Evolutionary conservation across 2,888 invertebrate species (phyloP), one percentile per base, ranked within the genome.

Genomic region (Nephrotoma flavescens): DNA sequence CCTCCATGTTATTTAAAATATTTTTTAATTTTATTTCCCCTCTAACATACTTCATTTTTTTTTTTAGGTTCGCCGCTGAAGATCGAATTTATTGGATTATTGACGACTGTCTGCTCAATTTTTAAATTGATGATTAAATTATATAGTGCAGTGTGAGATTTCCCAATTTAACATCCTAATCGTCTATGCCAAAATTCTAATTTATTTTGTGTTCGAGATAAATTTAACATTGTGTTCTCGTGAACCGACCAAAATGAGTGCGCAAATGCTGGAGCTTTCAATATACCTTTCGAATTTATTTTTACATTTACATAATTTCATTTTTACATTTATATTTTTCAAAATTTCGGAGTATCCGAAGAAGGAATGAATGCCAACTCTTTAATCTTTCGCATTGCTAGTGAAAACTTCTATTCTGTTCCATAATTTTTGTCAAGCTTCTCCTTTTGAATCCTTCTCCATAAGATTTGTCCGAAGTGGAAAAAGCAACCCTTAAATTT

Each of bases 201-300:
- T 85, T 86, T 87, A 15, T 87, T 87, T 47, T 87, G 87, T 7
- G 87, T 87, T 19, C 87, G 45, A 4, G 86, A 86, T 15, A 86
- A 87, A 86, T 86, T 41, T 1, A 86, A 47, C 42, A 57, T n/a
- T 19, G 85, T 47, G n/a, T 41, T 86, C 42, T 86, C 86, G 42
- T 84, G 85, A 57, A 86, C 86, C 52, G 86, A 87, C 86, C 87
- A n/a, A n/a, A n/a, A n/a, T n/a, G n/a, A n/a, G n/a, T n/a, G n/a
- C n/a, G n/a, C n/a, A n/a, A n/a, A n/a, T 57, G 52, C 52, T 47
- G 7, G 47, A 47, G 47, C 47, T 47, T 12, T 9, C 12, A 47
- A 47, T 11, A 47, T 12, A 1, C 47, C 9, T 47, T 47, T 47
- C 1, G 4, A 0, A 57, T 57, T 15, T 57, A 7, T 57, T 57